Conservation (phyloP, 1,140 invertebrate genomes). For the Radopholus similis region DNA sequence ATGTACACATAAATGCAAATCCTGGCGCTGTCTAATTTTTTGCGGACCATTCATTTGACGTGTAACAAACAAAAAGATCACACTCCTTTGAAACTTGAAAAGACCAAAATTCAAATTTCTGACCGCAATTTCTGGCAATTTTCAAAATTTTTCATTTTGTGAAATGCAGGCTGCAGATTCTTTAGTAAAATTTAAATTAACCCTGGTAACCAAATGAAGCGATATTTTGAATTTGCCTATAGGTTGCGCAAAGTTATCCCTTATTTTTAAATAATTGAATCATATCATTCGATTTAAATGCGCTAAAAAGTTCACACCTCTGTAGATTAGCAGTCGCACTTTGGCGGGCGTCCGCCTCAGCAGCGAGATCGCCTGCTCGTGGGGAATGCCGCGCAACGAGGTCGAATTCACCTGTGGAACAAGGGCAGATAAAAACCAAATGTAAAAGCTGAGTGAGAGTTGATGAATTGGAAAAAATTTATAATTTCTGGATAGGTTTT, state of each 20-base stretch:
- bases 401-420: constrained; percentile 67
- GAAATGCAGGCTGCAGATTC: too few relatives aligned
- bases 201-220: too few relatives aligned
- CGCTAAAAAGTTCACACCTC: constrained; percentile 63
- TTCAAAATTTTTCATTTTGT: background rate
- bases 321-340: constrained; percentile 81
- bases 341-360: constrained; percentile 71
- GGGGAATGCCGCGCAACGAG: constrained; percentile 70
- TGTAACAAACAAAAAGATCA: too few relatives aligned
- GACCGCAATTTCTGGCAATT: background rate
- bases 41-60: too few relatives aligned
- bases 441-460: too few relatives aligned
- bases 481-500: background rate
- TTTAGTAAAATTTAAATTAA: background rate
- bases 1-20: too few relatives aligned
- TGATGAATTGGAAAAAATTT: constrained; percentile 4
- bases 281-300: background rate
- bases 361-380: constrained; percentile 68
- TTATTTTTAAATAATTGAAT: background rate
- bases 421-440: too few relatives aligned
- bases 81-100: too few relatives aligned
- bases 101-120: too few relatives aligned
- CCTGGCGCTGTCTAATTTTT: too few relatives aligned
- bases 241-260: background rate
- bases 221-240: too few relatives aligned